Evolutionary conservation across 2,888 invertebrate species (phyloP).

Genomic region (Agapetus fuscipes): DNA sequence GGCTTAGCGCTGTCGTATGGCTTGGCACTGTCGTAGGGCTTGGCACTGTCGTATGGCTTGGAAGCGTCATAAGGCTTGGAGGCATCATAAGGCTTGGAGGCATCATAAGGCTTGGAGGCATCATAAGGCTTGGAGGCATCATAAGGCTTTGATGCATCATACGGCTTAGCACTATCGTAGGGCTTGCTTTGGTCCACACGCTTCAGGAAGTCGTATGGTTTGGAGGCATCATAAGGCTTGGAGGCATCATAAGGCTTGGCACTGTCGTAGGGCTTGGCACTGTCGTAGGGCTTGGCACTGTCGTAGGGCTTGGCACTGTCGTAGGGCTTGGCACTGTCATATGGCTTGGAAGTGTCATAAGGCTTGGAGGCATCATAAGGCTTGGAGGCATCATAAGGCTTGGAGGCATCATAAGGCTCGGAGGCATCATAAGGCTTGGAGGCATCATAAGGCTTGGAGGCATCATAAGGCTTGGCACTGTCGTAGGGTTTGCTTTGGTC

Average conservation of each 20-base stretch:
- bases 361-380: background rate
- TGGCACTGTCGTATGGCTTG: slow-evolving; percentile 3
- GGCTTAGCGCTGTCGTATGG: slow-evolving; percentile 4
- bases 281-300: slow-evolving; percentile 1
- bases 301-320: slow-evolving; percentile 1
- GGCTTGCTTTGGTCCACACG: slow-evolving; percentile 3
- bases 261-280: slow-evolving; percentile 22
- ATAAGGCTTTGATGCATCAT: background rate
- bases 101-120: slow-evolving; percentile 3
- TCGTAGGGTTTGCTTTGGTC: slow-evolving; percentile 1
- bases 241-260: background rate
- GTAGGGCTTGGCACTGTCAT: slow-evolving; percentile 1
- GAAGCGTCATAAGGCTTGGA: slow-evolving; percentile 3
- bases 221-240: background rate
- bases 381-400: background rate
- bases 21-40: slow-evolving; percentile 6
- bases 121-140: slow-evolving; percentile 4
- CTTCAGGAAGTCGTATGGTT: slow-evolving; percentile 1
- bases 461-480: background rate
- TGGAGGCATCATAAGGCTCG: background rate
- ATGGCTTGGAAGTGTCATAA: background rate
- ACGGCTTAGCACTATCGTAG: slow-evolving; percentile 2
- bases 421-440: background rate
- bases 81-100: slow-evolving; percentile 1
- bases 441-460: background rate